These are phyloP conservation scores for Hydra vulgaris DNA, from an alignment of 30 jellyfish, hydroid and myxozoan genomes.

Conservation along the genomic window DNA sequence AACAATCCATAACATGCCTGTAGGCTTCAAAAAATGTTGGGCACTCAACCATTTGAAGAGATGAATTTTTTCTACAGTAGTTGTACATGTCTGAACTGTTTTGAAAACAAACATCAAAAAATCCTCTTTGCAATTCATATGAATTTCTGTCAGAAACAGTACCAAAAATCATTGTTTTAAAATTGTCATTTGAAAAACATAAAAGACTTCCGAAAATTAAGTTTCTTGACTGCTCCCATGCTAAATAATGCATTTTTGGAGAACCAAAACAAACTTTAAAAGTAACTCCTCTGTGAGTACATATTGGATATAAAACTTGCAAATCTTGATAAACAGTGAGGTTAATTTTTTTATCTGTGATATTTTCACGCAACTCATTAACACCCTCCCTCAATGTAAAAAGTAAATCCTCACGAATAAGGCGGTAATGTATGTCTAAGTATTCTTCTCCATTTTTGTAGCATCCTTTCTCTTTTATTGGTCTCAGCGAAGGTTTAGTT, in stretches of 20 bases:
- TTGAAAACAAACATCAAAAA: constrained; percentile 26
- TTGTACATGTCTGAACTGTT: constrained; percentile 7
- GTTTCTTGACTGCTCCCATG: constrained; percentile 49
- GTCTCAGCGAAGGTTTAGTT: constrained; percentile 32
- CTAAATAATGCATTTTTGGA: background rate
- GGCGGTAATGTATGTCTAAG: constrained; percentile 45
- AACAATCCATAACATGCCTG: constrained; percentile 46
- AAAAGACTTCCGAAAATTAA: constrained; percentile 51
- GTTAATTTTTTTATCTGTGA: constrained; percentile 19
- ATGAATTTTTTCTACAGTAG: background rate
- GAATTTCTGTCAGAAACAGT: constrained; percentile 40
- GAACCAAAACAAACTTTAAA: constrained; percentile 28
- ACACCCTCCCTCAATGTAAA: constrained; percentile 50
- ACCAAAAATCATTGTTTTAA: constrained; percentile 40
- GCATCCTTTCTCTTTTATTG: constrained; percentile 43
- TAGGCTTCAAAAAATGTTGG: constrained; percentile 66
- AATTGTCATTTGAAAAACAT: constrained; percentile 41
- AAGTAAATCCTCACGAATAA: constrained; percentile 48
- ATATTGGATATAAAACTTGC: constrained; percentile 22
- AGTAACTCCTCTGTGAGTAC: constrained; percentile 32
- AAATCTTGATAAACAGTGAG: constrained; percentile 28
- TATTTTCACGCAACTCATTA: constrained; percentile 22
- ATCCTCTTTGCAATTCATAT: constrained; percentile 21
- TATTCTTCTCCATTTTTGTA: constrained; percentile 42
- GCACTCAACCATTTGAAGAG: constrained; percentile 43